Evolutionary conservation across 2,797 vertebrate genomes (phyloP), one percentile per base, ranked within the genome.

Genomic region (Xyrichtys novacula): DNA sequence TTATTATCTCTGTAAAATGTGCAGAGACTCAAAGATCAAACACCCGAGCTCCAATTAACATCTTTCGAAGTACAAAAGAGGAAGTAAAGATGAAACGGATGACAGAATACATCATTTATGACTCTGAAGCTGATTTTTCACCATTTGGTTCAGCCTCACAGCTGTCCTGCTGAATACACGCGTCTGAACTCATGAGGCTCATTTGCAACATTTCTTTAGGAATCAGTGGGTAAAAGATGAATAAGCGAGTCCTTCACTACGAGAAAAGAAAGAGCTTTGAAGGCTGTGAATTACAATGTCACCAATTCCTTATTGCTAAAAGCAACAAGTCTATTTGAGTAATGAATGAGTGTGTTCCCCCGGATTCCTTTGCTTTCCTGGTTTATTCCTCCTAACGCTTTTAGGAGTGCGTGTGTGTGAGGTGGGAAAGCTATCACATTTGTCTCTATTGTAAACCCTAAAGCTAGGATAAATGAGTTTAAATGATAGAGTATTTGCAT

Each of bases 401-500:
- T 71, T 43, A 23, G 46, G 46, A 2, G 38, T 6, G 25, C 7
- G 25, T 1, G 16, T 1, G 46, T 47, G 23, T 8, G 23, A 25
- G 19, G 29, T 34, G 17, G 55, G 20, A 4, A 43, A 11, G 50
- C 40, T 34, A 64, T 81, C 65, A 70, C 80, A 81, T 85, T 80
- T 78, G 81, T 89, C 84, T 85, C 66, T 26, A 79, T 86, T 76
- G 76, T 48, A 67, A 85, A 80, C 81, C 91, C 90, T 69, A 47
- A 80, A 88, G 88, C 88, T 53, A 79, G 83, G 79, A 87, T 90
- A 89, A 91, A 90, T 84, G 79, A 88, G 83, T 91, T 89, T 85
- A 87, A 91, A 92, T 88, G 85, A 87, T 78, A 32, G 76, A 86
- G 83, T 80, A 84, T 88, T 88, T 90, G 89, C 88, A 86, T 90